Conservation (phyloP, 2,797 vertebrate genomes). For the Phyllotis vaccarum region DNA sequence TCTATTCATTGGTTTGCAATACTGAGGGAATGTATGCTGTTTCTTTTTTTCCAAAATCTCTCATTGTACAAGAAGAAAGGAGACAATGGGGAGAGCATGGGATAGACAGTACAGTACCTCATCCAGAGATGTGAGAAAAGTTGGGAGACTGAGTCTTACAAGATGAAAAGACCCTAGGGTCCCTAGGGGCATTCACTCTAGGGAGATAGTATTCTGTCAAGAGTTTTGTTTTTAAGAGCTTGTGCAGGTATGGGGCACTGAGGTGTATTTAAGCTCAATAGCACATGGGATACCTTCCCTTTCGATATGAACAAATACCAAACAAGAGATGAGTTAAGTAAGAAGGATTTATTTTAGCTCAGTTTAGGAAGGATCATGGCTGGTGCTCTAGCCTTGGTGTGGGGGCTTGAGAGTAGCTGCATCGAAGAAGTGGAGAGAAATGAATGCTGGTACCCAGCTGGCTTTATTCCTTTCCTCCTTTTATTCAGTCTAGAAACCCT, state of each 20-base stretch:
- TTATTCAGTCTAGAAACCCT: background rate
- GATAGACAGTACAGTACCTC: background rate
- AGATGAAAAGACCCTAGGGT: background rate
- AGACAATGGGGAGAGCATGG: accelerated
- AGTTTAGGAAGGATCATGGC: background rate
- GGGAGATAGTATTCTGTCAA: background rate
- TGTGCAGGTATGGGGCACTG: background rate
- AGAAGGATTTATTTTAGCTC: background rate
- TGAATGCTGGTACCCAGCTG: background rate
- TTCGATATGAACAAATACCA: background rate
- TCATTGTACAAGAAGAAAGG: background rate
- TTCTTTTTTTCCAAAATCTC: background rate
- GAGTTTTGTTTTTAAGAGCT: background rate
- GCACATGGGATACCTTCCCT: background rate
- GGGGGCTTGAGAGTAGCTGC: too few relatives aligned
- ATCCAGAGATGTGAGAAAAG: background rate
- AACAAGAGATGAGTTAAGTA: background rate
- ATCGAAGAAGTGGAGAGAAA: background rate
- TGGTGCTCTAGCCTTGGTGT: background rate
- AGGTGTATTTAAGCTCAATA: background rate
- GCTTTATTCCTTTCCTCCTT: background rate
- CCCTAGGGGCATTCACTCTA: too few relatives aligned
- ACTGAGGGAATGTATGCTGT: background rate
- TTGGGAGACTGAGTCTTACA: background rate
- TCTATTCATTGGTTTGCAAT: too few relatives aligned